These are phyloP conservation scores for Meganola albula DNA, from an alignment of 2,888 invertebrate genomes.

Conservation along the genomic window DNA sequence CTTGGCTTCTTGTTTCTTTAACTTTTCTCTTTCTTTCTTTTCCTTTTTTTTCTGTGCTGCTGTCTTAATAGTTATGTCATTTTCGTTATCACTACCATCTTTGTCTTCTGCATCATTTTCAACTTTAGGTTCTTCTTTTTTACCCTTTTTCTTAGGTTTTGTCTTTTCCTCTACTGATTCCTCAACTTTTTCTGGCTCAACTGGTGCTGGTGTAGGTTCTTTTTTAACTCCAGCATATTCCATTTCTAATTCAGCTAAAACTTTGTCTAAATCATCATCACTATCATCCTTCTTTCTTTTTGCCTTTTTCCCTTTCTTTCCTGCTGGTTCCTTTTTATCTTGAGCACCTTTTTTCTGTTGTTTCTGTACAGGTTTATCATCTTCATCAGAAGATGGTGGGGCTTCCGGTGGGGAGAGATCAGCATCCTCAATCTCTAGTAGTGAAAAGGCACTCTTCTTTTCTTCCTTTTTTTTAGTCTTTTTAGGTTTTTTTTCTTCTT, in stretches of 20 bases:
- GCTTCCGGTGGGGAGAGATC: conserved; percentile 67
- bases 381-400: conserved; percentile 65
- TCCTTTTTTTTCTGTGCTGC: conserved; percentile 94
- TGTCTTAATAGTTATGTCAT: conserved; percentile 83
- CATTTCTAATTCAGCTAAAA: conserved; percentile 88
- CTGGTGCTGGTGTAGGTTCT: conserved; percentile 55
- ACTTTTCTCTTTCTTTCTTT: conserved; percentile 88
- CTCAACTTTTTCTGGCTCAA: conserved; percentile 50
- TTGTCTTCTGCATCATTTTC: conserved; percentile 57
- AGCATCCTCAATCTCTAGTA: conserved; percentile 82
- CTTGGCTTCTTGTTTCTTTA: conserved; percentile 84
- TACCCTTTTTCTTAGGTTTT: conserved; percentile 61
- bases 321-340: conserved; percentile 67
- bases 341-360: conserved; percentile 50
- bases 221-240: conserved; percentile 84
- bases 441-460: conserved; percentile 81
- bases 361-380: conserved; percentile 58
- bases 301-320: conserved; percentile 85
- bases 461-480: conserved; percentile 57
- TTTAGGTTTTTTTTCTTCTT: conserved; percentile 65
- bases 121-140: conserved; percentile 50
- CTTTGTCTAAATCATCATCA: conserved; percentile 89
- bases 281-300: conserved; percentile 86
- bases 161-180: conserved; percentile 59
- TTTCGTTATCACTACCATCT: conserved; percentile 72